Conservation (phyloP, 2,888 invertebrate genomes). For the Eupelmus urozonus region DNA sequence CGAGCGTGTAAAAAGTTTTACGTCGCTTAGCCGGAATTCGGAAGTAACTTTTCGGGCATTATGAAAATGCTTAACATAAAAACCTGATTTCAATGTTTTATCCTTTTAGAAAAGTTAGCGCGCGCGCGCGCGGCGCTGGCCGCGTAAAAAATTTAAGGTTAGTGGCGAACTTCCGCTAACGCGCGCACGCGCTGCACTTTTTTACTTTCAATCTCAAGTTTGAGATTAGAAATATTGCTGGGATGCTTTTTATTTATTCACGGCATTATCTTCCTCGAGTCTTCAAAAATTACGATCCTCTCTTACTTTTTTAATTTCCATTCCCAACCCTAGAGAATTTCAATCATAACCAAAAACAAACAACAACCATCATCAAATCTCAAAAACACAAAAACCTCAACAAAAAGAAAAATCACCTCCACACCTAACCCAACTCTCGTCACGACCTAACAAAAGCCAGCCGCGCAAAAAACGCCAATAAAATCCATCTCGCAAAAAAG, state of each 20-base stretch:
- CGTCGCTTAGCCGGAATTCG: not conserved
- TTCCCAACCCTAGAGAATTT: too few relatives aligned
- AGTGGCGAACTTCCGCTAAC: not conserved
- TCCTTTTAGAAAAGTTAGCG: not conserved
- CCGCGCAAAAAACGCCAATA: too few relatives aligned
- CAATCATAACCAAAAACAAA: too few relatives aligned
- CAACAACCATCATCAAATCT: not conserved
- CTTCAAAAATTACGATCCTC: too few relatives aligned
- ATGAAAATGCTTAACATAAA: too few relatives aligned
- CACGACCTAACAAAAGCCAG: too few relatives aligned
- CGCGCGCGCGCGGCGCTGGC: too few relatives aligned
- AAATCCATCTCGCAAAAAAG: not conserved
- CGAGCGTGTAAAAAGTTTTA: not conserved
- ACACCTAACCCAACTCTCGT: too few relatives aligned
- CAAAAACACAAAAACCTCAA: not conserved
- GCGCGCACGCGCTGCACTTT: not conserved
- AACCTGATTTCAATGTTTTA: not conserved
- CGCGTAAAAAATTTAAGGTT: conserved; percentile 4
- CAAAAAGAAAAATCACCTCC: not conserved
- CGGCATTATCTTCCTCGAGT: not conserved
- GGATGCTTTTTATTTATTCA: not conserved
- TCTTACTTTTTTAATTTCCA: too few relatives aligned
- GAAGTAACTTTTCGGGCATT: not conserved
- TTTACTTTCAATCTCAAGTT: conserved; percentile 5
- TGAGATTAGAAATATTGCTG: not conserved